Evolutionary conservation across 2,888 invertebrate species (phyloP), one percentile per base, ranked within the genome.

Genomic region (Cryptocephalus primarius): DNA sequence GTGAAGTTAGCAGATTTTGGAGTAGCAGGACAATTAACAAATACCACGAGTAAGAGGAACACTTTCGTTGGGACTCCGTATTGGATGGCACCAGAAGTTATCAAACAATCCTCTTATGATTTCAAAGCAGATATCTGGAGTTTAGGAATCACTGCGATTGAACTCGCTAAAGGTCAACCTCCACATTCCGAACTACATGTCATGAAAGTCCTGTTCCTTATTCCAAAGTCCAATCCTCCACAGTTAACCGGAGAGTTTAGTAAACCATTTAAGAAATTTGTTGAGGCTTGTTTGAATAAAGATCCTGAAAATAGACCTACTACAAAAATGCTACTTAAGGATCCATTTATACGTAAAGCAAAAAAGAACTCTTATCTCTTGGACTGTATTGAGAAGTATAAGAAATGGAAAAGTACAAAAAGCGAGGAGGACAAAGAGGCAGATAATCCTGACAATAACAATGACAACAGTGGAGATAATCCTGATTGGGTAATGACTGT

Each of bases 251-350:
- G 91, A 54, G 88, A 86, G 71, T 95, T 90, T 73, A 85, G 87
- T 58, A 88, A 88, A 69, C 83, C 85, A 55, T 95, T 95, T 77
- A 90, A 93, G 75, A 93, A 94, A 72, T 95, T 95, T 72, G 93
- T 95, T 57, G 94, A 95, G 69, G 84, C 88, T 50, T 99, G 99
- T 73, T 79, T 99, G 60, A 99, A 97, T 73, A 99, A 97, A 76
- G 96, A 97, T 72, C 97, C 97, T 8, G 94, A 95, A 78, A 95
- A 99, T 80, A 83, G 99, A 72, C 97, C 97, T 47, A 90, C 96
- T 54, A 97, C 97, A 58, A 95, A 91, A 76, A 96, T 97, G 73
- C 79, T 99, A 67, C 78, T 99, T 58, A 91, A 91, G 73, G 94
- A 91, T 74, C 90, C 88, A 60, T 99, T 99, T 70, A 95, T 99